Percentiles rank a stretch among this genome's conserved stretches.
phyloP scores from a whole-genome alignment of 2,888 invertebrate species.

The Podabrus alpinus region DNA sequence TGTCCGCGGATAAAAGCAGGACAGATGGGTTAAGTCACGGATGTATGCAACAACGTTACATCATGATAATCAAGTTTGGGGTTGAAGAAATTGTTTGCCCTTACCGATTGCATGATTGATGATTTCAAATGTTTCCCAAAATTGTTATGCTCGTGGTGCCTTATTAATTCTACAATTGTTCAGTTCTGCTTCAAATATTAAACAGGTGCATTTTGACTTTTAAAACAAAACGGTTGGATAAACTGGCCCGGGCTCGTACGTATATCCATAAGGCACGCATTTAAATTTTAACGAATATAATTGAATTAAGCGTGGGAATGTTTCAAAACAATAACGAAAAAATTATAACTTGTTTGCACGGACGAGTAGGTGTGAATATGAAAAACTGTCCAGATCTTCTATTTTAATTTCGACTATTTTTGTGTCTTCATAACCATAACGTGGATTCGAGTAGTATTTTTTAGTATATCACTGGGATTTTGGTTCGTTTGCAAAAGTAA shows the following conservation, averaged over 20 bases:
- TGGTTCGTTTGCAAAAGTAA: too few species aligned
- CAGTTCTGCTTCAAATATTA: slow-evolving; percentile 18
- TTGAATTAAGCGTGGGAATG: slow-evolving; percentile 41
- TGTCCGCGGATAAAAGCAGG: slow-evolving; percentile 21
- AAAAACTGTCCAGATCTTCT: not conserved
- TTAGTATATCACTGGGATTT: too few species aligned
- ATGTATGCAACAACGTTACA: slow-evolving; percentile 19
- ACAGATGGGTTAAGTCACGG: slow-evolving; percentile 33
- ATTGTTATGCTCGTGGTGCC: not conserved
- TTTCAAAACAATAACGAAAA: slow-evolving; percentile 20
- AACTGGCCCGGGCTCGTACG: slow-evolving; percentile 12
- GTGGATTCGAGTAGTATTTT: too few species aligned
- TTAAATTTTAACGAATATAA: slow-evolving; percentile 36
- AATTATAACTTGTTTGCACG: slow-evolving; percentile 4
- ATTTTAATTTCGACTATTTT: not conserved
- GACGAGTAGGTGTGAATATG: slow-evolving; percentile 11
- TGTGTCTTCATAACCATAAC: not conserved
- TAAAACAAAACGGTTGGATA: slow-evolving; percentile 19
- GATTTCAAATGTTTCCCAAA: slow-evolving; percentile 1
- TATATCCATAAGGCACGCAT: slow-evolving; percentile 31
- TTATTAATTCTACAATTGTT: not conserved
- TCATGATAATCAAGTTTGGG: slow-evolving; percentile 17
- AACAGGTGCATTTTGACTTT: slow-evolving; percentile 23
- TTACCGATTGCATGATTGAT: slow-evolving; percentile 14
- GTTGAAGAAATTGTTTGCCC: slow-evolving; percentile 11